Conservation (phyloP, 2,888 invertebrate genomes). For the Lingula anatina region DNA sequence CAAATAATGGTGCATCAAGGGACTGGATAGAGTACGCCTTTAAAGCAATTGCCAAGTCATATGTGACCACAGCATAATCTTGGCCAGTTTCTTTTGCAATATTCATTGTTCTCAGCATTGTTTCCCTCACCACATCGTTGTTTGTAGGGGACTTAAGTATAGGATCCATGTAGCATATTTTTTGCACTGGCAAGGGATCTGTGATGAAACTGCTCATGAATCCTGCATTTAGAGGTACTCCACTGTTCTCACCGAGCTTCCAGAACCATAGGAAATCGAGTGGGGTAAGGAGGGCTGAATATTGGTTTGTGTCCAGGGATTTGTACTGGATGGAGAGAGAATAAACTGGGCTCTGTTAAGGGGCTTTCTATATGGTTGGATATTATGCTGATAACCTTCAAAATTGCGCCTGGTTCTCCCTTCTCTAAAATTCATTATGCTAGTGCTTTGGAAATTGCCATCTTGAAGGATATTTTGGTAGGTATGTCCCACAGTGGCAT, state of each 20-base stretch:
- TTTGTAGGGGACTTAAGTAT: slow-evolving; percentile 7
- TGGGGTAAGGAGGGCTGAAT: too few relatives aligned
- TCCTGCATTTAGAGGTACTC: slow-evolving; percentile 7
- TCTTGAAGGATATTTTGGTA: slow-evolving; percentile 3
- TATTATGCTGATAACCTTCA: slow-evolving; percentile 1
- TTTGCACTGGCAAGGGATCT: too few relatives aligned
- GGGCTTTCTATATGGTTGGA: neutral
- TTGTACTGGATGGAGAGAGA: too few relatives aligned
- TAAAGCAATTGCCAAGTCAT: slow-evolving; percentile 9
- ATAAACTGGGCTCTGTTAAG: slow-evolving; percentile 1
- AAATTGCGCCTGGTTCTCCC: slow-evolving; percentile 1
- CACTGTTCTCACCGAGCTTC: too few relatives aligned
- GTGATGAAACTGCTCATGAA: slow-evolving; percentile 1
- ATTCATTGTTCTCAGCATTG: slow-evolving; percentile 4
- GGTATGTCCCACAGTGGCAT: slow-evolving; percentile 3
- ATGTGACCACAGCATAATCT: slow-evolving; percentile 10
- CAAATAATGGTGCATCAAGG: too few relatives aligned
- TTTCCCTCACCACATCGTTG: slow-evolving; percentile 11
- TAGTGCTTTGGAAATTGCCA: neutral
- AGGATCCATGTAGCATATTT: slow-evolving; percentile 11
- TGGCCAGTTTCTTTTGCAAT: slow-evolving; percentile 8
- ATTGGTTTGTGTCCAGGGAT: too few relatives aligned
- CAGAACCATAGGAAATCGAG: too few relatives aligned
- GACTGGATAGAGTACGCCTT: too few relatives aligned
- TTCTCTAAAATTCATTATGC: neutral